A percentile compares a stretch with the other conserved stretches of the same genome.
phyloP scores from a whole-genome alignment of 2,888 invertebrate species.

The Timandra comae region DNA sequence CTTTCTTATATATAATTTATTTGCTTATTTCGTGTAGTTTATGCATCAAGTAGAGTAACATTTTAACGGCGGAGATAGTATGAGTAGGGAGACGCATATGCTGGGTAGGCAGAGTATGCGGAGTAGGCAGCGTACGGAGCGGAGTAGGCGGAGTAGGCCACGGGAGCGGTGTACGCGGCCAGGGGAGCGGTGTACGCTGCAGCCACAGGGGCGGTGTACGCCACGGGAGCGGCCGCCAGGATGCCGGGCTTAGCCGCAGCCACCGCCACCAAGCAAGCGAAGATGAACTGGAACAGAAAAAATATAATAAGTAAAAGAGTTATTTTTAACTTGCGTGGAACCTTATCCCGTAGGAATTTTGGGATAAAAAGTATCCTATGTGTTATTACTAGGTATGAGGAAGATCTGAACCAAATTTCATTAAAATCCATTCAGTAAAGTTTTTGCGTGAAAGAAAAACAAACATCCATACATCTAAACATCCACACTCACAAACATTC shows the following conservation, averaged over 20 bases:
- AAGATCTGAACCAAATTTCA: no score
- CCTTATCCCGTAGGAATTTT: no score
- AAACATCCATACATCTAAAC: no score
- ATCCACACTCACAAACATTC: no score
- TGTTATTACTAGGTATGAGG: no score
- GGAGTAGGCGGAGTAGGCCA: constrained; percentile 38
- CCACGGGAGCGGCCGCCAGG: constrained; percentile 44
- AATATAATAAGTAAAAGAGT: no score
- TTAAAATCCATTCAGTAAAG: no score
- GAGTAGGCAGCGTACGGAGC: constrained; percentile 37
- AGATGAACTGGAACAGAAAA: constrained; percentile 48
- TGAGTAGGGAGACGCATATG: constrained; percentile 37
- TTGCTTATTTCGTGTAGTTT: no score
- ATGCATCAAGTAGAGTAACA: no score
- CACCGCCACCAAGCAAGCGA: constrained; percentile 68
- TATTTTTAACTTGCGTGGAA: no score
- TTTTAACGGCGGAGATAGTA: constrained; percentile 24
- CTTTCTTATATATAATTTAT: neutral
- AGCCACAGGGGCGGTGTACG: constrained; percentile 43
- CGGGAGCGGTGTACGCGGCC: constrained; percentile 41
- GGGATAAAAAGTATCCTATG: no score
- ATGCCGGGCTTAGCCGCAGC: constrained; percentile 61
- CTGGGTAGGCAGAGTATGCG: constrained; percentile 40
- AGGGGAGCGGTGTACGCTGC: constrained; percentile 30
- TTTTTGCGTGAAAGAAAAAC: no score